phyloP scores from a whole-genome alignment of 2,797 vertebrate genomes.

The Scarus forsteni region DNA sequence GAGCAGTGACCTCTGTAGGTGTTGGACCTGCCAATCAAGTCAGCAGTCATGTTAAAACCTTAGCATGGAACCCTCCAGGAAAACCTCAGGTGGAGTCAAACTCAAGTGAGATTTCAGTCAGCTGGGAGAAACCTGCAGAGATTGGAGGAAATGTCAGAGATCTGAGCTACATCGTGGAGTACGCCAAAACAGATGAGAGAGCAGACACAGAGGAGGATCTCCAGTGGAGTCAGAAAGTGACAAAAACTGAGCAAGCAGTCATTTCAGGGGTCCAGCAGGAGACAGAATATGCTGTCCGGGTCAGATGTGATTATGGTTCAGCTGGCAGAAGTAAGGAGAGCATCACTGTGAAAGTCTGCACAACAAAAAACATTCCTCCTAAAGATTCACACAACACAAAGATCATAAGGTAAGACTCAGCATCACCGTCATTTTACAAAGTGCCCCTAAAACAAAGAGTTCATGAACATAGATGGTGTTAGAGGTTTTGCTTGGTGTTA shows the following conservation, averaged over 20 bases:
- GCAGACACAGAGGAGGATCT: constrained; percentile 20
- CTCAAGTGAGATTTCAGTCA: constrained; percentile 34
- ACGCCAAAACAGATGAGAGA: constrained; percentile 7
- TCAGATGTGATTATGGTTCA: constrained; percentile 61
- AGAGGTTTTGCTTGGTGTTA: constrained; percentile 8
- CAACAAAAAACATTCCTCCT: constrained; percentile 23
- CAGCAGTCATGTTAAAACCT: constrained; percentile 32
- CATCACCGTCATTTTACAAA: constrained; percentile 23
- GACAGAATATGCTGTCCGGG: constrained; percentile 43
- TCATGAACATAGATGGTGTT: constrained; percentile 19
- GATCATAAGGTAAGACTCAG: not conserved
- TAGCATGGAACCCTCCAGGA: constrained; percentile 43
- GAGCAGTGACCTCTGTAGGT: constrained; percentile 55
- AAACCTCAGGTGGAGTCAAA: constrained; percentile 13
- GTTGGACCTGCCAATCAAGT: constrained; percentile 34
- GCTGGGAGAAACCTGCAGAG: constrained; percentile 51
- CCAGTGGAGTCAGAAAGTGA: constrained; percentile 22
- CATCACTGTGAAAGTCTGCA: constrained; percentile 2
- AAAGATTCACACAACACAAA: constrained; percentile 23
- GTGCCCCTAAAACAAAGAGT: constrained; percentile 28
- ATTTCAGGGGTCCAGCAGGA: constrained; percentile 46
- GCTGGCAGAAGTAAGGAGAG: constrained; percentile 50
- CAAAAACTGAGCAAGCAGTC: not conserved
- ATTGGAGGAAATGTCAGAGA: constrained; percentile 36
- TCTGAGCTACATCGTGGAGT: constrained; percentile 41